phyloP scores from a whole-genome alignment of 2,888 invertebrate species.

The Taenaris catops region DNA sequence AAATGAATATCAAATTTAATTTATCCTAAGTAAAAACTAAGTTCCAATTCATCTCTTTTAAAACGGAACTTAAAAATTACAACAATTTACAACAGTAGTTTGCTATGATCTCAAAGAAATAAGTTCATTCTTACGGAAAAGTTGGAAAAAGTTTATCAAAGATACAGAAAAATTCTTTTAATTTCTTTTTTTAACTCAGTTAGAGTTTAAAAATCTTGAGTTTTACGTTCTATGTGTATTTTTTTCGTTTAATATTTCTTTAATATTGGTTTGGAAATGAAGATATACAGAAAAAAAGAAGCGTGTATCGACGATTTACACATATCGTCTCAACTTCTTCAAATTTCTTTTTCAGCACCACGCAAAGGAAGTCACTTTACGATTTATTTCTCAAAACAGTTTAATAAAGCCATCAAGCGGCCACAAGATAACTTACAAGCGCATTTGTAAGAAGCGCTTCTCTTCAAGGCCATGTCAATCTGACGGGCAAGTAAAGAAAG shows the following conservation, averaged over 20 bases:
- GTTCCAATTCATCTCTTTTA: not conserved
- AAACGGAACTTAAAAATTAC: slow-evolving; percentile 4
- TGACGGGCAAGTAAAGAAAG: slow-evolving; percentile 52
- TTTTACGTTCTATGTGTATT: not conserved
- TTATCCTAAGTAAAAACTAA: no score
- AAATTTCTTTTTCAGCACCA: no score
- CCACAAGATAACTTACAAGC: slow-evolving; percentile 36
- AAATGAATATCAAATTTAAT: no score
- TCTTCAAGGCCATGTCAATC: slow-evolving; percentile 35
- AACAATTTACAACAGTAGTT: slow-evolving; percentile 2
- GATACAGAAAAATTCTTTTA: slow-evolving; percentile 5
- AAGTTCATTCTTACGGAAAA: slow-evolving; percentile 2
- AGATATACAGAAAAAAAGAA: no score
- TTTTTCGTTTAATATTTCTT: no score
- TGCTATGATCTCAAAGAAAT: slow-evolving; percentile 2
- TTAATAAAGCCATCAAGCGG: slow-evolving; percentile 56
- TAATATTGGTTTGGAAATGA: no score
- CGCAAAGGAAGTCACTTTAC: not conserved
- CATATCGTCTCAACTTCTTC: no score
- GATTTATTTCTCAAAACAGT: slow-evolving; percentile 29
- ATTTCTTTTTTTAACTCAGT: not conserved
- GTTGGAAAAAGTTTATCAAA: slow-evolving; percentile 1
- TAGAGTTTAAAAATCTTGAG: slow-evolving; percentile 1
- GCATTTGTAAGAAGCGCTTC: slow-evolving; percentile 26
- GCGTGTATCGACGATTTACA: no score